Evolutionary conservation across 1,140 invertebrate genomes (phyloP).

Genomic region (Pseudomyrmex dendroicus): DNA sequence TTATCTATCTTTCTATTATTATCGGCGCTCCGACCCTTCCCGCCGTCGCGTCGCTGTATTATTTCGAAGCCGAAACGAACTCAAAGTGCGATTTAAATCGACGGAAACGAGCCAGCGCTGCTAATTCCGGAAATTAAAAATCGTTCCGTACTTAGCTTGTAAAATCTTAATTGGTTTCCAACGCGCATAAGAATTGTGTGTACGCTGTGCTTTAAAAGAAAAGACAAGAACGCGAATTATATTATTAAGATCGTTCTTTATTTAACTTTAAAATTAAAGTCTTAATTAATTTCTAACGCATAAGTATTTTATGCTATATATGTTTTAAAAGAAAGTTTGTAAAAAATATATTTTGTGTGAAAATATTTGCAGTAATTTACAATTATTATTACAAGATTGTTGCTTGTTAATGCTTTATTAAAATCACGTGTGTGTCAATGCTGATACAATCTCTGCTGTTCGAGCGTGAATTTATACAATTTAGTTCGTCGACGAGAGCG

Average conservation of each 20-base stretch:
- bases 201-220: too few species aligned
- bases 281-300: neutral
- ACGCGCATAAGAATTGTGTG: too few species aligned
- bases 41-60: conserved; percentile 38
- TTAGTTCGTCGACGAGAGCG: neutral
- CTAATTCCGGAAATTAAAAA: neutral
- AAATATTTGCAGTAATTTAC: too few species aligned
- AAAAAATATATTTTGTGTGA: neutral
- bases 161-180: too few species aligned
- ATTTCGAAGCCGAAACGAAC: conserved; percentile 60
- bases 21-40: conserved; percentile 54
- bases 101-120: conserved; percentile 28
- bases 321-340: neutral
- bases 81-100: conserved; percentile 68
- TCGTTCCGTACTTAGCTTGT: neutral
- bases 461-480: conserved; percentile 1
- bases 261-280: too few species aligned
- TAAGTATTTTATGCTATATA: neutral
- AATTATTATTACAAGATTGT: neutral
- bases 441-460: conserved; percentile 1
- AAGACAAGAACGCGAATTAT: too few species aligned
- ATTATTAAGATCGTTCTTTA: too few species aligned
- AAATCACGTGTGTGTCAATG: neutral
- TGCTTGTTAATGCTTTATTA: conserved; percentile 4
- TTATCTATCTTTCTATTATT: conserved; percentile 74